Conservation (phyloP, 2,888 invertebrate genomes). For the Drosophila phalerata region DNA sequence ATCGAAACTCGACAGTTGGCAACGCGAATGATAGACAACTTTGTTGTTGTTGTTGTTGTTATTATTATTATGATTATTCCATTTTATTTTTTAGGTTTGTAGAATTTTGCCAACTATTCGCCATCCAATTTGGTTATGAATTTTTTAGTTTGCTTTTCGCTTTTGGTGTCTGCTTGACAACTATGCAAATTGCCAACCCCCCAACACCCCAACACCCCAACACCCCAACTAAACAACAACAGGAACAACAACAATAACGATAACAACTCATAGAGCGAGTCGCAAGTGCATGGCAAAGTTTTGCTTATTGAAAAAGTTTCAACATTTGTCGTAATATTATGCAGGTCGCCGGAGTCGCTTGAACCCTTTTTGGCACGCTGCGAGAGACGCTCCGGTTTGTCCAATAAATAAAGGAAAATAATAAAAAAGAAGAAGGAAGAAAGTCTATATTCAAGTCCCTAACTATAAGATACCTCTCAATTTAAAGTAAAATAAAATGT, state of each 20-base stretch:
- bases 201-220: background rate
- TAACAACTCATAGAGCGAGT: slow-evolving; percentile 12
- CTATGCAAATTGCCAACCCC: slow-evolving; percentile 72
- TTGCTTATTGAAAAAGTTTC: slow-evolving; percentile 78
- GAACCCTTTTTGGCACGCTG: slow-evolving; percentile 63
- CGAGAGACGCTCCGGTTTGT: background rate
- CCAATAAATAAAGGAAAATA: slow-evolving; percentile 34
- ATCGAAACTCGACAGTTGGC: slow-evolving; percentile 30
- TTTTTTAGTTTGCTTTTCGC: slow-evolving; percentile 52
- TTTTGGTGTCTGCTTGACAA: slow-evolving; percentile 41
- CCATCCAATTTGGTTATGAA: slow-evolving; percentile 68
- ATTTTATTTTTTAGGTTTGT: slow-evolving; percentile 6
- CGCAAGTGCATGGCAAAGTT: slow-evolving; percentile 67
- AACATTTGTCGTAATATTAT: slow-evolving; percentile 80
- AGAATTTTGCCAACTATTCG: slow-evolving; percentile 31
- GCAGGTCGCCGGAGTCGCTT: slow-evolving; percentile 64
- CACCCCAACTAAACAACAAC: slow-evolving; percentile 5
- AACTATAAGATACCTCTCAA: background rate
- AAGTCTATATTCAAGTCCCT: background rate
- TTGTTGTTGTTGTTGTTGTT: slow-evolving; percentile 12
- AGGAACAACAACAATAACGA: slow-evolving; percentile 8
- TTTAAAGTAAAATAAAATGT: background rate
- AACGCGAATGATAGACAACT: slow-evolving; percentile 40
- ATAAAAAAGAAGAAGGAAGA: slow-evolving; percentile 1
- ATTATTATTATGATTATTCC: background rate